A percentile compares a stretch with the other conserved stretches of the same genome.
These are phyloP conservation scores for Idris sp. DNA, from an alignment of 1,140 invertebrate genomes.

Conservation along the genomic window DNA sequence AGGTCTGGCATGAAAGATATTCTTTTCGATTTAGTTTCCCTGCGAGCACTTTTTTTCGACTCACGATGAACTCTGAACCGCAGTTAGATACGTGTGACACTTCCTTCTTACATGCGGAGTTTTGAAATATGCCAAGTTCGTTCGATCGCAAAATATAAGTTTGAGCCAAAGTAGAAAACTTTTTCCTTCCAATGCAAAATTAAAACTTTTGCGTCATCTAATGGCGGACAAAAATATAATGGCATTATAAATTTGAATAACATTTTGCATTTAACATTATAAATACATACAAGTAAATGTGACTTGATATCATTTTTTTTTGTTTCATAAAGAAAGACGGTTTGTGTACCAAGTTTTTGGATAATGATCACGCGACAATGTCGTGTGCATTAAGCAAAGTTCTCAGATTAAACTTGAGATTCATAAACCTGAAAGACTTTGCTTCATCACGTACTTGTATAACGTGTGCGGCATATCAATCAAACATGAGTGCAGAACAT, in stretches of 20 bases:
- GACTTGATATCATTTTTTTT: too few species aligned
- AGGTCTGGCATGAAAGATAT: slow-evolving; percentile 21
- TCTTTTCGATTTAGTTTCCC: slow-evolving; percentile 16
- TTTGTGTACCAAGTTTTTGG: slow-evolving; percentile 21
- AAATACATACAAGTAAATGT: neutral
- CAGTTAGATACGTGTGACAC: slow-evolving; percentile 22
- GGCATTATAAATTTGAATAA: slow-evolving; percentile 41
- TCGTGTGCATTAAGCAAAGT: slow-evolving; percentile 26
- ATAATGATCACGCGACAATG: slow-evolving; percentile 43
- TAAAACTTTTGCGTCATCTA: slow-evolving; percentile 27
- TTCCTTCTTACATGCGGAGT: slow-evolving; percentile 17
- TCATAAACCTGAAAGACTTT: slow-evolving; percentile 53
- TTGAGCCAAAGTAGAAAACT: slow-evolving; percentile 55
- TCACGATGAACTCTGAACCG: slow-evolving; percentile 16
- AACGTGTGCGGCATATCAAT: slow-evolving; percentile 38
- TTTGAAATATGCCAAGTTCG: slow-evolving; percentile 60
- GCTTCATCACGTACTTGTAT: slow-evolving; percentile 41
- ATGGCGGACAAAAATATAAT: slow-evolving; percentile 33
- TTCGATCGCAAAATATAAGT: slow-evolving; percentile 55
- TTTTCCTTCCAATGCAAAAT: slow-evolving; percentile 25
- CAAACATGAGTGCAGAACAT: slow-evolving; percentile 29
- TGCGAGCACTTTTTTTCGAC: slow-evolving; percentile 12
- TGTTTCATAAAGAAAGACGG: slow-evolving; percentile 12
- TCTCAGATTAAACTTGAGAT: slow-evolving; percentile 38
- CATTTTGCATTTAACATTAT: neutral